These are phyloP conservation scores for Ophioninae sp. DNA, from an alignment of 2,888 invertebrate genomes.

Conservation along the genomic window DNA sequence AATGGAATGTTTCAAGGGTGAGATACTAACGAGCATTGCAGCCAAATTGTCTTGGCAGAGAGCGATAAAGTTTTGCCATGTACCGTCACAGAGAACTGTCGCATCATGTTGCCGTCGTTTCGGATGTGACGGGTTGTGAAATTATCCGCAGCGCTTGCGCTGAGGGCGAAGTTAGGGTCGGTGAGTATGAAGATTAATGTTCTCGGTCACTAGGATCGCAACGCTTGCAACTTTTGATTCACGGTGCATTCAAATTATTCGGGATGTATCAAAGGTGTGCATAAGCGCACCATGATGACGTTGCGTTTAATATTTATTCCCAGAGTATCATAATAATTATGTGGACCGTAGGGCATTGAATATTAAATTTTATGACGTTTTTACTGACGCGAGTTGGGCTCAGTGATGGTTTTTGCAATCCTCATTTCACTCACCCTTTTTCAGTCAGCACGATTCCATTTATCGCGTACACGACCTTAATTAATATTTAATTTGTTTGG, in stretches of 20 bases:
- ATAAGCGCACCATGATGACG: constrained; percentile 34
- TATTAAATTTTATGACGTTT: constrained; percentile 46
- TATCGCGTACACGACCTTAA: not conserved
- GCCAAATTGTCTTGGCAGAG: constrained; percentile 51
- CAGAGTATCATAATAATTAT: not conserved
- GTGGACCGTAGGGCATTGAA: constrained; percentile 27
- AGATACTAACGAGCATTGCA: constrained; percentile 41
- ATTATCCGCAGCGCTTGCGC: constrained; percentile 44
- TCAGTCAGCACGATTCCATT: not conserved
- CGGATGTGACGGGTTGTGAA: constrained; percentile 38
- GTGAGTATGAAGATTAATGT: constrained; percentile 40
- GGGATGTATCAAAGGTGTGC: constrained; percentile 36
- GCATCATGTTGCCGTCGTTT: constrained; percentile 44
- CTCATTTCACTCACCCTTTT: not conserved
- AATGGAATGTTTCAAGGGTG: constrained; percentile 39
- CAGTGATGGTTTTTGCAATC: not conserved
- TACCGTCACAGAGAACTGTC: constrained; percentile 39
- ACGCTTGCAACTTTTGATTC: constrained; percentile 22
- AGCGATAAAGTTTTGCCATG: constrained; percentile 50
- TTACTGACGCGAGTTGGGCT: not conserved
- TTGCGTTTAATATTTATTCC: constrained; percentile 31
- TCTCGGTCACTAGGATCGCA: constrained; percentile 20
- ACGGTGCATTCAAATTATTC: constrained; percentile 44
- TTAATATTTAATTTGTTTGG: not conserved
- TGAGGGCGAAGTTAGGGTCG: not conserved